phyloP scores from a whole-genome alignment of 2,113 vertebrate genomes.

The Kryptolebias marmoratus region DNA sequence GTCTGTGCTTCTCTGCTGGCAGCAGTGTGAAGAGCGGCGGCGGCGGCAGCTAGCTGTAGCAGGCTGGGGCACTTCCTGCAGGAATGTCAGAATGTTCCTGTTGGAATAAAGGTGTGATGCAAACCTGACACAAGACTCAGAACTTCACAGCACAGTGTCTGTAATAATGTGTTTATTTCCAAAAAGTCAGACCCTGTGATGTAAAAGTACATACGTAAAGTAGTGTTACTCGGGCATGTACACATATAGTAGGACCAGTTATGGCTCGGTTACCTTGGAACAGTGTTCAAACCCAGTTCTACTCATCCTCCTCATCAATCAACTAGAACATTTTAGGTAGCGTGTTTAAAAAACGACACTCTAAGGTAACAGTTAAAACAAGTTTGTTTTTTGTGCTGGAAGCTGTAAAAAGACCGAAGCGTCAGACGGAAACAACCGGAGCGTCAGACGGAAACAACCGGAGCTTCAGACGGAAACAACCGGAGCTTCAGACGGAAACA shows the following conservation, averaged over 20 bases:
- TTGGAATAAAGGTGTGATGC: too few species aligned
- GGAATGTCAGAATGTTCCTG: too few species aligned
- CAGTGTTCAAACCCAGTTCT: conserved; percentile 50
- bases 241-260: conserved; percentile 32
- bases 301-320: conserved; percentile 15
- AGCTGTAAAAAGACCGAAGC: conserved; percentile 9
- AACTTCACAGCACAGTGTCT: background rate
- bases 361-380: background rate
- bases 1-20: too few species aligned
- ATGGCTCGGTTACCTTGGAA: conserved; percentile 61
- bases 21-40: too few species aligned
- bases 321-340: conserved; percentile 24
- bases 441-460: too few species aligned
- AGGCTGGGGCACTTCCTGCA: too few species aligned
- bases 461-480: background rate
- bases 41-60: too few species aligned
- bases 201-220: background rate
- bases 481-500: too few species aligned
- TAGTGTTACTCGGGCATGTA: conserved; percentile 15
- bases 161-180: background rate
- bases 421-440: background rate
- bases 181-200: background rate
- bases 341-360: conserved; percentile 1
- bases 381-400: background rate
- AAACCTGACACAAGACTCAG: too few species aligned